Evolutionary conservation across 1,140 invertebrate species (phyloP).

Genomic region (Danaus melanippus): DNA sequence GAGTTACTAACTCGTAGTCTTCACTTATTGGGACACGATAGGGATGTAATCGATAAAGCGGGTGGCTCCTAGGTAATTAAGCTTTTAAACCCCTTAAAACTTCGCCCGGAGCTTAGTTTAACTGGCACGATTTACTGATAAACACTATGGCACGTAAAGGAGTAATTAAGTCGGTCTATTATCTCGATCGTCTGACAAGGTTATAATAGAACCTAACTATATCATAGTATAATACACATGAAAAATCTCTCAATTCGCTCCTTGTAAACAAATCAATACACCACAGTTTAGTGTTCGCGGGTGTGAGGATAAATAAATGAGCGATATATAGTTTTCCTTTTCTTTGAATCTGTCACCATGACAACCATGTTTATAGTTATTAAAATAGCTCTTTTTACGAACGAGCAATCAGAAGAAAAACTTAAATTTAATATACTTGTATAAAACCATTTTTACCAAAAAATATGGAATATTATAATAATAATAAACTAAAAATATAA

Average conservation of each 20-base stretch:
- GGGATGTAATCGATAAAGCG: conserved; percentile 63
- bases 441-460: no score
- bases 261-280: conserved; percentile 72
- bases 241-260: conserved; percentile 41
- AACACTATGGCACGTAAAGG: conserved; percentile 53
- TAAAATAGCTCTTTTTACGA: no score
- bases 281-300: conserved; percentile 49
- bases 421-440: no score
- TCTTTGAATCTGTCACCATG: conserved; percentile 16
- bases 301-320: conserved; percentile 26
- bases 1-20: conserved; percentile 28
- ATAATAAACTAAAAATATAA: no score
- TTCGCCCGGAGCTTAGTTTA: conserved; percentile 36
- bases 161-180: conserved; percentile 61
- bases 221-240: conserved; percentile 23
- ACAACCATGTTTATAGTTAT: not conserved
- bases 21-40: conserved; percentile 37
- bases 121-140: conserved; percentile 58
- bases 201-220: conserved; percentile 43
- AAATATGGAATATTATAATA: no score
- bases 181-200: conserved; percentile 66
- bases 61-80: conserved; percentile 48
- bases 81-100: conserved; percentile 52
- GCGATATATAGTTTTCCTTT: conserved; percentile 25
- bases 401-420: no score